Percentiles rank a stretch among this genome's conserved stretches.
These are phyloP conservation scores for Boloria euphrosyne DNA, from an alignment of 2,888 invertebrate species.

Conservation along the genomic window DNA sequence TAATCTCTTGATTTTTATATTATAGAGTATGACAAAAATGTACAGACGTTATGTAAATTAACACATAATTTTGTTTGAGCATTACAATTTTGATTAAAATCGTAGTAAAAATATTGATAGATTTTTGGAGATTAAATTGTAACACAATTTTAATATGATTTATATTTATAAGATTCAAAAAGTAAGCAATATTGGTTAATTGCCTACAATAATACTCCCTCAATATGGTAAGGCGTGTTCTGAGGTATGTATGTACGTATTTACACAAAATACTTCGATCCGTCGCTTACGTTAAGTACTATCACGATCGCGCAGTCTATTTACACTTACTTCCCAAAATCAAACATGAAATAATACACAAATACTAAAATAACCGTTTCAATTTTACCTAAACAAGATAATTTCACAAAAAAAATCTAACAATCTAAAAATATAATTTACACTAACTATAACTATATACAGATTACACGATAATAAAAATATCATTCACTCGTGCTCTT, in stretches of 20 bases:
- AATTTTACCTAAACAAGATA: slow-evolving; percentile 27
- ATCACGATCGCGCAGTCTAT: slow-evolving; percentile 69
- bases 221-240: slow-evolving; percentile 28
- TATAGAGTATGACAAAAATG: too few species aligned
- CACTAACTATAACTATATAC: slow-evolving; percentile 47
- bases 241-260: slow-evolving; percentile 30
- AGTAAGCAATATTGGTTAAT: too few species aligned
- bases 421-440: slow-evolving; percentile 48
- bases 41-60: too few species aligned
- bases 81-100: too few species aligned
- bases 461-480: slow-evolving; percentile 44
- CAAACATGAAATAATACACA: slow-evolving; percentile 32
- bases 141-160: too few species aligned
- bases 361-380: slow-evolving; percentile 28
- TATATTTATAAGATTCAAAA: too few species aligned
- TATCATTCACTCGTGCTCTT: slow-evolving; percentile 40
- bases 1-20: too few species aligned
- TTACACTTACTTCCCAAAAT: slow-evolving; percentile 42
- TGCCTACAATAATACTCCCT: neutral
- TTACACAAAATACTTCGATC: slow-evolving; percentile 24
- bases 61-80: too few species aligned
- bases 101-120: too few species aligned
- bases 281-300: slow-evolving; percentile 69
- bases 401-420: slow-evolving; percentile 39
- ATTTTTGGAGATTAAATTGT: too few species aligned